Conservation (phyloP, 2,888 invertebrate genomes). For the Cepaea hortensis region DNA sequence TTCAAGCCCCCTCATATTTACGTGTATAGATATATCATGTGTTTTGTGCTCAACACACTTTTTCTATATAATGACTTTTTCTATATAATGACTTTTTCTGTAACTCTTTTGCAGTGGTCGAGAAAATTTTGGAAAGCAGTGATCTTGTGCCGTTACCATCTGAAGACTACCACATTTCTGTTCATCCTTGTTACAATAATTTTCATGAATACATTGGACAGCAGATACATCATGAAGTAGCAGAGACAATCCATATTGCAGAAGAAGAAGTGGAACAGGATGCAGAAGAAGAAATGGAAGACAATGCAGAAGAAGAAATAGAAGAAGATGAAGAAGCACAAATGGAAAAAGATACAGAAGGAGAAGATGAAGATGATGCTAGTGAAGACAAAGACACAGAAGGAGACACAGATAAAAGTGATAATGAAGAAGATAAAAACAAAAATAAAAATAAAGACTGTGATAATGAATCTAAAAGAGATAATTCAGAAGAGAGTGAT, state of each 20-base stretch:
- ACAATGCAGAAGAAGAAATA: neutral
- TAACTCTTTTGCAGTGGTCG: slow-evolving; percentile 29
- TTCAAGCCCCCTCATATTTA: no score
- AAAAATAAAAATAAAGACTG: neutral
- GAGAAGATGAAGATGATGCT: no score
- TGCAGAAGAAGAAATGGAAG: neutral
- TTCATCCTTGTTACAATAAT: slow-evolving; percentile 37
- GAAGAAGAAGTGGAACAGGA: neutral
- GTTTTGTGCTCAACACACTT: no score
- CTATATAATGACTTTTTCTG: neutral
- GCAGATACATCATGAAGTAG: neutral
- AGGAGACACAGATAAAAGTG: neutral
- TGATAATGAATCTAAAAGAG: neutral
- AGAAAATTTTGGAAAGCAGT: slow-evolving; percentile 3
- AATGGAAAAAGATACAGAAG: no score
- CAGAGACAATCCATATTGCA: no score
- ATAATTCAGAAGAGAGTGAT: neutral
- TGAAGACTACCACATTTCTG: slow-evolving; percentile 29
- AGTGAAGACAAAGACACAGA: no score
- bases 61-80: neutral
- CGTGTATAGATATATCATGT: no score
- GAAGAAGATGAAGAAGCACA: no score
- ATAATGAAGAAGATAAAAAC: neutral
- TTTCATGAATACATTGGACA: slow-evolving; percentile 41
- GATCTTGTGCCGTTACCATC: slow-evolving; percentile 36